These are phyloP conservation scores for Drosophila bipectinata DNA, from an alignment of 1,140 invertebrate genomes.

Conservation along the genomic window DNA sequence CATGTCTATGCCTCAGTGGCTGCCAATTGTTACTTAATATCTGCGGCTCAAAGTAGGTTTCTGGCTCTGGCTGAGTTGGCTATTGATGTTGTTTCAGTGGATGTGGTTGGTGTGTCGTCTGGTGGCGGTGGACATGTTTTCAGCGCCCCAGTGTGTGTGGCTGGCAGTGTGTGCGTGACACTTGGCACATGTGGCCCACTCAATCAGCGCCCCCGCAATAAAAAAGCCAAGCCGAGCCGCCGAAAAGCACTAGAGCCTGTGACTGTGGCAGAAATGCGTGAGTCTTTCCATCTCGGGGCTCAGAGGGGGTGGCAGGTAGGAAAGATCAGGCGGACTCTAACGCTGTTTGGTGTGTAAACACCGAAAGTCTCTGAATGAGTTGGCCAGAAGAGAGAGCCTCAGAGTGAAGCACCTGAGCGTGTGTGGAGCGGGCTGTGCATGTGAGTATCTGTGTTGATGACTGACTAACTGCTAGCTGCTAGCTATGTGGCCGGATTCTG, in stretches of 20 bases:
- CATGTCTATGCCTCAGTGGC: constrained; percentile 10
- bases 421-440: constrained; percentile 3
- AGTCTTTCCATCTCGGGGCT: not conserved
- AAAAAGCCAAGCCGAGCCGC: constrained; percentile 45
- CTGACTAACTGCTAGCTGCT: constrained; percentile 67
- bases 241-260: constrained; percentile 61
- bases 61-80: constrained; percentile 14
- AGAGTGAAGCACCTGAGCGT: constrained; percentile 24
- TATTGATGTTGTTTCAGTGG: constrained; percentile 12
- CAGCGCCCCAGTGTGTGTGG: not conserved
- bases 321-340: constrained; percentile 39
- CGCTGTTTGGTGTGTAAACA: constrained; percentile 58
- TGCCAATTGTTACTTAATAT: constrained; percentile 71
- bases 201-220: constrained; percentile 65
- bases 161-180: constrained; percentile 59
- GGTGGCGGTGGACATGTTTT: constrained; percentile 33
- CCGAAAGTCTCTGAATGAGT: constrained; percentile 25
- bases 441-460: constrained; percentile 64
- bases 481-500: constrained; percentile 73
- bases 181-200: constrained; percentile 75
- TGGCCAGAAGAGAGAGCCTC: constrained; percentile 20
- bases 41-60: constrained; percentile 66
- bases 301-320: constrained; percentile 4
- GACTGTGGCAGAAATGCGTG: constrained; percentile 46
- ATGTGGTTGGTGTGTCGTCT: constrained; percentile 28